A percentile compares a stretch with the other conserved stretches of the same genome.
phyloP scores from a whole-genome alignment of 2,888 invertebrate genomes.

The Oxycera nigricornis region DNA sequence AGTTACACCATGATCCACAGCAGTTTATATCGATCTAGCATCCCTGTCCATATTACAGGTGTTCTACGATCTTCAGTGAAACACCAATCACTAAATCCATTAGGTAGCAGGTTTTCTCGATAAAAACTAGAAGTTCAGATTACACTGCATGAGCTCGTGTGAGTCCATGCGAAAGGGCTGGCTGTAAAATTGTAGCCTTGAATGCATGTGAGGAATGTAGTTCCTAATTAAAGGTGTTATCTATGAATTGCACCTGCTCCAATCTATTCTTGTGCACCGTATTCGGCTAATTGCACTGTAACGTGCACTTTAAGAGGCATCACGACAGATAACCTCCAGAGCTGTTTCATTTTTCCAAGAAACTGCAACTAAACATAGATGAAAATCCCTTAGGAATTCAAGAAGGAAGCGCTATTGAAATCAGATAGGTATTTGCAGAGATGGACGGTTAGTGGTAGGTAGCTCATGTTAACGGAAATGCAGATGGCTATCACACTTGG shows the following conservation, averaged over 20 bases:
- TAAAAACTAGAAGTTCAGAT: neutral
- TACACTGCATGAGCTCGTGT: neutral
- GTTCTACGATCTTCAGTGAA: neutral
- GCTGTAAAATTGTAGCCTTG: neutral
- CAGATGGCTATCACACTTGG: too few species aligned
- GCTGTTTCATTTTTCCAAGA: neutral
- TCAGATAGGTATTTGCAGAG: too few species aligned
- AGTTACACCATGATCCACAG: too few species aligned
- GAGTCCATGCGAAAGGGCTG: neutral
- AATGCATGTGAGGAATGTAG: conserved; percentile 30
- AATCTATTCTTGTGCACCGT: conserved; percentile 27
- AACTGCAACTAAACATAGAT: neutral
- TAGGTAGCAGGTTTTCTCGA: neutral
- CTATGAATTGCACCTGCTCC: conserved; percentile 34
- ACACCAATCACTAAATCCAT: conserved; percentile 7
- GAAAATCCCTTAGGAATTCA: neutral
- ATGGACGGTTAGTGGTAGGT: too few species aligned
- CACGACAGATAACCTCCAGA: neutral
- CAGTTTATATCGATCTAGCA: too few species aligned
- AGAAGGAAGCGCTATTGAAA: conserved; percentile 3
- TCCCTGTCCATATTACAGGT: too few species aligned
- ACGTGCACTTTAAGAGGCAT: neutral
- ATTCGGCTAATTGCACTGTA: conserved; percentile 26
- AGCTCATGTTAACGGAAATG: too few species aligned
- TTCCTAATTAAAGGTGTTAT: conserved; percentile 41